phyloP scores from a whole-genome alignment of 2,113 vertebrate species.

The Callipepla californica region DNA sequence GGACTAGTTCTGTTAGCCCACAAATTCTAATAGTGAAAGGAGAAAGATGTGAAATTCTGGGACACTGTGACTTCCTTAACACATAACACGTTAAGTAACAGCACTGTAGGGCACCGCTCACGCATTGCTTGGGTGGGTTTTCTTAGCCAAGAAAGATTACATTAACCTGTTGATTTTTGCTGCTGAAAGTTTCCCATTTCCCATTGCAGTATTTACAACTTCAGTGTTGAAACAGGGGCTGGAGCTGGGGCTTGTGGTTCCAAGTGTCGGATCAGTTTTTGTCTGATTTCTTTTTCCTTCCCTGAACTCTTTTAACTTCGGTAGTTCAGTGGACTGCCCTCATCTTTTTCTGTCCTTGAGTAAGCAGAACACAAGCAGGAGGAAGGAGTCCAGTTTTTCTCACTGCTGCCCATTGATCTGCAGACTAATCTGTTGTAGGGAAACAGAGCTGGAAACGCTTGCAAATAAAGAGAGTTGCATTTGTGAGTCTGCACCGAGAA shows the following conservation, averaged over 20 bases:
- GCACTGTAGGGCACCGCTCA: background rate
- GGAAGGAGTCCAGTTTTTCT: background rate
- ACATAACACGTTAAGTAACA: background rate
- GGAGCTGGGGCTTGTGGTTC: background rate
- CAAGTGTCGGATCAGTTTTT: conserved; percentile 1
- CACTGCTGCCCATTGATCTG: background rate
- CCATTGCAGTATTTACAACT: background rate
- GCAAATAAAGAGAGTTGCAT: background rate
- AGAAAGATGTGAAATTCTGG: background rate
- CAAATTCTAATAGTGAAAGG: background rate
- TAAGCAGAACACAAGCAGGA: background rate
- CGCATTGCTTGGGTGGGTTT: too few relatives aligned
- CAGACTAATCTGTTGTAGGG: background rate
- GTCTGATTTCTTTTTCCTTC: background rate
- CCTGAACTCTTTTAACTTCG: background rate
- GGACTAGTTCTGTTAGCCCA: background rate
- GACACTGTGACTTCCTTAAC: background rate
- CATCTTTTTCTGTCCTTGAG: background rate
- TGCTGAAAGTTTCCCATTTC: background rate
- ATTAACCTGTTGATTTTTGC: background rate
- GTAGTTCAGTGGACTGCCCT: background rate
- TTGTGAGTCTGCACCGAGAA: background rate
- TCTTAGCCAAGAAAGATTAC: background rate
- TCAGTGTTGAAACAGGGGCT: background rate
- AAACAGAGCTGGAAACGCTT: background rate